Base-by-base conservation (phyloP, 2,888 invertebrate genomes). In the Hypsopygia costalis region DNA sequence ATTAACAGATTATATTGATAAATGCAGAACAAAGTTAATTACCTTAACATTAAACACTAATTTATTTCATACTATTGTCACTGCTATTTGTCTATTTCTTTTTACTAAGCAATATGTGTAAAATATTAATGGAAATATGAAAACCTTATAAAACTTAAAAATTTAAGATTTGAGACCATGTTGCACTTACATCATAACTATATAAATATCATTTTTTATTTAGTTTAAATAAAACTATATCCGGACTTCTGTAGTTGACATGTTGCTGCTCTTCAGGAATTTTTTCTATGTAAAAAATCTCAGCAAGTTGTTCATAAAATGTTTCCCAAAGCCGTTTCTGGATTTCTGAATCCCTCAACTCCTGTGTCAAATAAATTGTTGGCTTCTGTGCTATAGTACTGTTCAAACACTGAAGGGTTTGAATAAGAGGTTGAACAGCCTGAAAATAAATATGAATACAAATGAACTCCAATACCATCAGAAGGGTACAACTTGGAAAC, bases 331-430 rank as follows among this genome's bases (percentile, higher is more conserved):
- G 47, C 39, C 57, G 62, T 54, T 71, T 81, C 47, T 82, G 79
- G 41, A 90, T 81, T 28, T 92, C 92, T 7, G 92, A 89, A 49
- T 93, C 91, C 58, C 94, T 81, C 51, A 93, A 71, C 76, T 94
- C 94, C 81, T 94, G 94, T 44, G 92, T 91, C 47, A 94, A 76
- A 49, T 93, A 85, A 36, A 93, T 88, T 51, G 83, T 82, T 7
- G 92, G 91, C 36, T 89, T 81, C 35, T 77, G 72, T 21, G 69
- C 69, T 39, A 87, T 71, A 10, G 91, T 63, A 32, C 70, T 70
- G 43, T 67, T 81, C 40, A 86, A 61, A 43, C 74, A 62, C 52
- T 76, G 69, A 34, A 94, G 66, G 6, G 93, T 93, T 53, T 90
- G 72, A 37, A 94, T 72, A 32, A 94, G 77, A 4, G 92, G 91